These are phyloP conservation scores for Portunus trituberculatus DNA, from an alignment of 1,140 invertebrate species.

Conservation along the genomic window DNA sequence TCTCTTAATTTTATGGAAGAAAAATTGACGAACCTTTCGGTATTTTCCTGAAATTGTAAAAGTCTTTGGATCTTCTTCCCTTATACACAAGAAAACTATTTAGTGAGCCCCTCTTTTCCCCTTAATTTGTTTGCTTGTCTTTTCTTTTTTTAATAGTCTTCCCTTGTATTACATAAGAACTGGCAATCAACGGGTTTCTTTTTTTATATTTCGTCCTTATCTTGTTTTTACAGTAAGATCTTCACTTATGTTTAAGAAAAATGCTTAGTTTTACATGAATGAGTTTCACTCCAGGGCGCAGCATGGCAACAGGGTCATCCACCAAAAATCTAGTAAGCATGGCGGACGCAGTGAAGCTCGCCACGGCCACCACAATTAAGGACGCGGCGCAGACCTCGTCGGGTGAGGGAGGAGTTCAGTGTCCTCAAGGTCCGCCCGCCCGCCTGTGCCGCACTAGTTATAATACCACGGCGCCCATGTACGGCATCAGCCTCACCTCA, in stretches of 20 bases:
- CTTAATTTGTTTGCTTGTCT: background rate
- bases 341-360: conserved; percentile 44
- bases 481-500: conserved; percentile 93
- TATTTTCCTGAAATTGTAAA: background rate
- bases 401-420: background rate
- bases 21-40: background rate
- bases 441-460: conserved; percentile 92
- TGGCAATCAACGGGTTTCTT: no score
- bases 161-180: background rate
- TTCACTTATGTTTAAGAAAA: no score
- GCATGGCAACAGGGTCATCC: conserved; percentile 31
- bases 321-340: conserved; percentile 53
- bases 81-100: no score
- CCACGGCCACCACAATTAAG: background rate
- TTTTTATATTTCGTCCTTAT: background rate
- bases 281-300: conserved; percentile 39
- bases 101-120: no score
- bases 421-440: conserved; percentile 82
- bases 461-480: conserved; percentile 96
- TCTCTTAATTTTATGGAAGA: background rate
- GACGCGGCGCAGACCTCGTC: background rate
- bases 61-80: background rate
- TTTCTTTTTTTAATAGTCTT: background rate
- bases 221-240: no score
- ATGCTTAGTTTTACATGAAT: background rate